Evolutionary conservation across 1,140 invertebrate species (phyloP).

Genomic region (Branchinecta lynchi): DNA sequence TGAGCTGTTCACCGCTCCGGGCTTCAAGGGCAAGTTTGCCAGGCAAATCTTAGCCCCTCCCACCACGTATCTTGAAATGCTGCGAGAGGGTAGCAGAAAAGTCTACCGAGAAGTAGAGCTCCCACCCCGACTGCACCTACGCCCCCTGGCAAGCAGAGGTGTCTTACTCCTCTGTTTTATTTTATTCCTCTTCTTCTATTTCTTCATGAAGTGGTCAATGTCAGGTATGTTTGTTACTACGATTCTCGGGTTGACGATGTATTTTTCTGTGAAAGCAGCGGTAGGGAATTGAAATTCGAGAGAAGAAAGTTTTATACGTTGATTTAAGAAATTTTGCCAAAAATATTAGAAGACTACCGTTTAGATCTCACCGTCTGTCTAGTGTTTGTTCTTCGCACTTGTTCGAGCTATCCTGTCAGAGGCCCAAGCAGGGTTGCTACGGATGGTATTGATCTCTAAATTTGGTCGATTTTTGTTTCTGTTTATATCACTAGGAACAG

Average conservation of each 20-base stretch:
- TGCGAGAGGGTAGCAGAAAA: conserved; percentile 1
- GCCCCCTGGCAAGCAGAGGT: neutral
- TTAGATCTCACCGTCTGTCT: too few species aligned
- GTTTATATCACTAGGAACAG: too few species aligned
- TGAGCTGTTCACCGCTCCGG: neutral
- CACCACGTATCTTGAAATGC: neutral
- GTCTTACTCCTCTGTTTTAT: neutral
- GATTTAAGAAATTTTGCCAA: too few species aligned
- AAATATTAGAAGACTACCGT: too few species aligned
- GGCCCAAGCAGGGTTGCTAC: too few species aligned
- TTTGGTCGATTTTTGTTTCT: too few species aligned
- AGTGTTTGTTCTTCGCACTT: too few species aligned
- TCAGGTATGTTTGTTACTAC: neutral
- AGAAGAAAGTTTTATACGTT: too few species aligned
- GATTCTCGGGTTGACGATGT: neutral
- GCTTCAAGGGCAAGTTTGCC: neutral
- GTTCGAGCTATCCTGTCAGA: too few species aligned
- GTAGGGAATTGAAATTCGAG: too few species aligned
- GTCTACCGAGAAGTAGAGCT: neutral
- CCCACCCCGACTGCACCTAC: neutral
- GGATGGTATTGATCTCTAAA: too few species aligned
- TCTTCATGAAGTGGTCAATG: neutral
- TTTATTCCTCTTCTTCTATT: neutral
- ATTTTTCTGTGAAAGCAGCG: neutral
- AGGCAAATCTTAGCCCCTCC: neutral